Percentiles rank a stretch among this genome's conserved stretches.
Conservation (phyloP, 2,113 vertebrate species). For the Lophochroa leadbeateri region DNA sequence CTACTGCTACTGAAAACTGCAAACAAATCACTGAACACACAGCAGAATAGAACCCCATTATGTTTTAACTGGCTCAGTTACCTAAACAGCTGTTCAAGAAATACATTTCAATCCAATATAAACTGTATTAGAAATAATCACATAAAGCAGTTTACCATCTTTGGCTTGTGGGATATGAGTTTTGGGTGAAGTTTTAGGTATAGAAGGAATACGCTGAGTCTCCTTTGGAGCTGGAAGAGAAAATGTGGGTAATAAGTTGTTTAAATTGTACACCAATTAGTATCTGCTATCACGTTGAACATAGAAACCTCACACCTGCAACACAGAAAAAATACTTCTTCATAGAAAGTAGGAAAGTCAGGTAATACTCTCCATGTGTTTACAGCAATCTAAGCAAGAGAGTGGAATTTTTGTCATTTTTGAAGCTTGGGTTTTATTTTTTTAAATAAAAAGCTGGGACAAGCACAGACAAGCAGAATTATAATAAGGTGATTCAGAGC, state of each 20-base stretch:
- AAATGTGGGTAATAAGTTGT: slow-evolving; percentile 20
- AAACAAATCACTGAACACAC: neutral
- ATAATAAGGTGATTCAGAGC: neutral
- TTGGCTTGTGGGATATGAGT: slow-evolving; percentile 52
- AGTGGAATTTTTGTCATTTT: neutral
- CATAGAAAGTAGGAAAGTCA: neutral
- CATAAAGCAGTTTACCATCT: slow-evolving; percentile 71
- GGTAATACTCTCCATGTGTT: neutral
- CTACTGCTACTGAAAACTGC: neutral
- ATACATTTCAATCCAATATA: neutral
- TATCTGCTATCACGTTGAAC: neutral
- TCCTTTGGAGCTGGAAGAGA: slow-evolving; percentile 71
- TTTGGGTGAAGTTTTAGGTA: slow-evolving; percentile 58
- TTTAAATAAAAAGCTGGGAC: neutral
- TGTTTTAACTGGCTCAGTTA: neutral
- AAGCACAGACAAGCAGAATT: neutral
- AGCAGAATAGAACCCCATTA: neutral
- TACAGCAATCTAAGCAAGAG: neutral
- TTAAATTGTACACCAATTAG: neutral
- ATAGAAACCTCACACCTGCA: slow-evolving; percentile 26
- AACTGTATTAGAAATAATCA: slow-evolving; percentile 7
- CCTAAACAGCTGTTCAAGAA: neutral
- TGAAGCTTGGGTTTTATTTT: neutral
- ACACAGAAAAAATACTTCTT: neutral
- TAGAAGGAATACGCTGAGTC: slow-evolving; percentile 42